Evolutionary conservation across 2,797 vertebrate genomes (phyloP).

Genomic region (Gymnothorax reevesii): DNA sequence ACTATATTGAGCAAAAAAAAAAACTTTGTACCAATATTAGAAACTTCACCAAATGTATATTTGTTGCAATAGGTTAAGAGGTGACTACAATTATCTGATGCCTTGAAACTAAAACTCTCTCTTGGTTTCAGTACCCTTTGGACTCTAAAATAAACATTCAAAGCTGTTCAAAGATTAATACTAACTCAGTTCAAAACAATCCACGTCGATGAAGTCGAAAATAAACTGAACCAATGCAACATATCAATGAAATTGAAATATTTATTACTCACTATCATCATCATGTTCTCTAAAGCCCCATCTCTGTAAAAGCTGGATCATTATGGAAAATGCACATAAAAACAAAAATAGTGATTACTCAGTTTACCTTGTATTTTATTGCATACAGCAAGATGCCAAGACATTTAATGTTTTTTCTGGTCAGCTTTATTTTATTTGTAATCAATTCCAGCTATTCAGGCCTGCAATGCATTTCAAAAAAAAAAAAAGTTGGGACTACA

Average conservation of each 20-base stretch:
- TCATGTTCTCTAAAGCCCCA: not conserved
- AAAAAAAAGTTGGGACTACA: no score
- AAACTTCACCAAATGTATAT: not conserved
- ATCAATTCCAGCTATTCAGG: no score
- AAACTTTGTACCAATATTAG: not conserved
- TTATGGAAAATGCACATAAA: not conserved
- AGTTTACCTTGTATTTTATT: not conserved
- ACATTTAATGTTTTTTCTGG: no score
- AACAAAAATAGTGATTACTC: not conserved
- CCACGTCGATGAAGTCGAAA: not conserved
- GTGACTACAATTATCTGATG: not conserved
- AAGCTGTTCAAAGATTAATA: not conserved
- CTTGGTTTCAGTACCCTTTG: not conserved
- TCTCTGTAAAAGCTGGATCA: no score
- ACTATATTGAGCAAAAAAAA: not conserved
- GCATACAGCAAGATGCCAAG: no score
- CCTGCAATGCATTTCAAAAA: no score
- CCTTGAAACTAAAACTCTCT: not conserved
- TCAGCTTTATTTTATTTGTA: no score
- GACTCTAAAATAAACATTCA: conserved; percentile 2
- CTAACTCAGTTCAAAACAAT: not conserved
- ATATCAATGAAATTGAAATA: not conserved
- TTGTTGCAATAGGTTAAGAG: not conserved
- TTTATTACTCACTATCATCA: not conserved
- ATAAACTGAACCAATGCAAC: not conserved